These are phyloP conservation scores for Lasius platythorax DNA, from an alignment of 2,888 invertebrate species.

Conservation along the genomic window DNA sequence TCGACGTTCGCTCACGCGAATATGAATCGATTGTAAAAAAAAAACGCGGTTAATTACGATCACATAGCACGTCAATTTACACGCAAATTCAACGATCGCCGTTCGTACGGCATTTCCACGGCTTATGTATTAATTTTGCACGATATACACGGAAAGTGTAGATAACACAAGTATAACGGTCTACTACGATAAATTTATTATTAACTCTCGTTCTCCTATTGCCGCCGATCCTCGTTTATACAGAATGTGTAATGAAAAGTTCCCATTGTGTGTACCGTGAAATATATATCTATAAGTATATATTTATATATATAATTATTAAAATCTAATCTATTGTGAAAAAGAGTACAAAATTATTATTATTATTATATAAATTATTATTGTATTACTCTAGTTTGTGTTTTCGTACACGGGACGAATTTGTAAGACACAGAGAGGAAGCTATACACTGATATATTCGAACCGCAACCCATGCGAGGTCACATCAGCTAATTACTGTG, in stretches of 20 bases:
- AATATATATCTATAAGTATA: no score
- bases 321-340: neutral
- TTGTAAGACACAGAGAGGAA: constrained; percentile 31
- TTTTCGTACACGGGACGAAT: constrained; percentile 17
- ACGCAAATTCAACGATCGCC: constrained; percentile 44
- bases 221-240: neutral
- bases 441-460: constrained; percentile 21
- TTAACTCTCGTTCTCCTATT: neutral
- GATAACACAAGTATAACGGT: neutral
- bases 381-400: neutral
- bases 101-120: constrained; percentile 10
- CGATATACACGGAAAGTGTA: neutral
- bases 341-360: neutral
- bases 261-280: neutral
- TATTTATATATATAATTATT: neutral
- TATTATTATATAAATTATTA: neutral
- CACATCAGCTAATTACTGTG: constrained; percentile 52
- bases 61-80: constrained; percentile 29
- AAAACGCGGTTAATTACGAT: constrained; percentile 39
- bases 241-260: neutral
- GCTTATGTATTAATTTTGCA: constrained; percentile 27
- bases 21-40: constrained; percentile 12
- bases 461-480: constrained; percentile 37
- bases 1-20: constrained; percentile 26
- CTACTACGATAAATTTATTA: neutral